These are phyloP conservation scores for Microctonus hyperodae DNA, from an alignment of 2,888 invertebrate species.

Conservation along the genomic window DNA sequence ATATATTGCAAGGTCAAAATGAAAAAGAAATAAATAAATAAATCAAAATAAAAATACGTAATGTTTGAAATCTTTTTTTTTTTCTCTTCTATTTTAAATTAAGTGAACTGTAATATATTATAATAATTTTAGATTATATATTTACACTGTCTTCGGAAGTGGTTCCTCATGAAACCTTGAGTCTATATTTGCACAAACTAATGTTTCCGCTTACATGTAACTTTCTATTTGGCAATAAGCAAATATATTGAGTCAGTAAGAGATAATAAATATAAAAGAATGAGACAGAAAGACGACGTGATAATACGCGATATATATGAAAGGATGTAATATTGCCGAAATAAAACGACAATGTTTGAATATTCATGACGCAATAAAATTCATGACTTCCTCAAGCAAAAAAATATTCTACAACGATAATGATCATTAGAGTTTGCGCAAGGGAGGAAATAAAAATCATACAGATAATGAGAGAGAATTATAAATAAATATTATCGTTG, in stretches of 20 bases:
- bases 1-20: background rate
- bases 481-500: too few relatives aligned
- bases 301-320: slow-evolving; percentile 16
- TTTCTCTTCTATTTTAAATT: background rate
- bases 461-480: too few relatives aligned
- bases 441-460: slow-evolving; percentile 12
- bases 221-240: slow-evolving; percentile 30
- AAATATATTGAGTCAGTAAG: background rate
- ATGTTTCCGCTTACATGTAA: slow-evolving; percentile 32
- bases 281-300: background rate
- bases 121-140: background rate
- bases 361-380: slow-evolving; percentile 31
- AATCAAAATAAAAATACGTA: background rate
- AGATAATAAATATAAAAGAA: background rate
- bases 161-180: slow-evolving; percentile 27
- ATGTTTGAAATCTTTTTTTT: background rate
- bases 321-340: slow-evolving; percentile 25
- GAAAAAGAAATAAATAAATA: background rate
- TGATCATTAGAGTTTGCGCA: too few relatives aligned
- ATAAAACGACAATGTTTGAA: slow-evolving; percentile 26
- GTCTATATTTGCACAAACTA: slow-evolving; percentile 29
- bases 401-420: slow-evolving; percentile 24
- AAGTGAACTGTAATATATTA: background rate
- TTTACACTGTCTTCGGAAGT: slow-evolving; percentile 15
- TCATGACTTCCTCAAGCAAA: background rate